phyloP scores from a whole-genome alignment of 2,888 invertebrate genomes.

The Cephus rjabovi region DNA sequence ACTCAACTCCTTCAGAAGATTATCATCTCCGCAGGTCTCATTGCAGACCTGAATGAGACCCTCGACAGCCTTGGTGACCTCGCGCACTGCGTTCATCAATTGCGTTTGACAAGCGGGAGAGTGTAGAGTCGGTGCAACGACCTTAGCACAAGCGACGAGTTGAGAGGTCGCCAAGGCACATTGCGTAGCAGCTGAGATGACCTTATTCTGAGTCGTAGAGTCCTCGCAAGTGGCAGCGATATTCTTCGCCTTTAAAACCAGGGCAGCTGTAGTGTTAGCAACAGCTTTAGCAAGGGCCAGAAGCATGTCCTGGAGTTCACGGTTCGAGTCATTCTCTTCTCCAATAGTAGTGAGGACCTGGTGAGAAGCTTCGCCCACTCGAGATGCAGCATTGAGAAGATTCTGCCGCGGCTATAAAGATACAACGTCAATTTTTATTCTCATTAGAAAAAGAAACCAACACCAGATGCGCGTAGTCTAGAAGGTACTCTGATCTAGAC shows the following conservation, averaged over 20 bases:
- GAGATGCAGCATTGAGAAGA: slow-evolving; percentile 93
- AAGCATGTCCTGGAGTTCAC: slow-evolving; percentile 90
- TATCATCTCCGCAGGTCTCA: slow-evolving; percentile 76
- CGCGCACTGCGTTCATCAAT: slow-evolving; percentile 90
- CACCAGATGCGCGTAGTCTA: background rate
- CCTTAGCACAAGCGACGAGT: slow-evolving; percentile 96
- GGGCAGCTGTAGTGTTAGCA: slow-evolving; percentile 96
- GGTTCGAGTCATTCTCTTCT: slow-evolving; percentile 87
- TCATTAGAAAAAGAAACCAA: background rate
- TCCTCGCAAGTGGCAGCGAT: slow-evolving; percentile 91
- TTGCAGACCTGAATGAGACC: slow-evolving; percentile 86
- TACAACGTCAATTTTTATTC: background rate
- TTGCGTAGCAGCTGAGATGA: slow-evolving; percentile 96
- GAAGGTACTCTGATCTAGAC: background rate
- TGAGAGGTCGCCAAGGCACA: slow-evolving; percentile 98
- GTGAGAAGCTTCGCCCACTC: slow-evolving; percentile 96
- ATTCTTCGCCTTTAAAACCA: slow-evolving; percentile 96
- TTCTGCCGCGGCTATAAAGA: slow-evolving; percentile 84
- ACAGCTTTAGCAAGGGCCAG: slow-evolving; percentile 96
- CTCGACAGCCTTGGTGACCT: slow-evolving; percentile 93
- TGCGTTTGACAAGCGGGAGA: slow-evolving; percentile 90
- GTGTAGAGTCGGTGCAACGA: slow-evolving; percentile 86
- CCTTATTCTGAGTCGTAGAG: slow-evolving; percentile 84
- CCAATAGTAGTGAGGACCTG: slow-evolving; percentile 93
- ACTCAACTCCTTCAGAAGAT: slow-evolving; percentile 79